Conservation (phyloP, 53 echinoderm and acorn worm species). For the Zoroaster sp. region DNA sequence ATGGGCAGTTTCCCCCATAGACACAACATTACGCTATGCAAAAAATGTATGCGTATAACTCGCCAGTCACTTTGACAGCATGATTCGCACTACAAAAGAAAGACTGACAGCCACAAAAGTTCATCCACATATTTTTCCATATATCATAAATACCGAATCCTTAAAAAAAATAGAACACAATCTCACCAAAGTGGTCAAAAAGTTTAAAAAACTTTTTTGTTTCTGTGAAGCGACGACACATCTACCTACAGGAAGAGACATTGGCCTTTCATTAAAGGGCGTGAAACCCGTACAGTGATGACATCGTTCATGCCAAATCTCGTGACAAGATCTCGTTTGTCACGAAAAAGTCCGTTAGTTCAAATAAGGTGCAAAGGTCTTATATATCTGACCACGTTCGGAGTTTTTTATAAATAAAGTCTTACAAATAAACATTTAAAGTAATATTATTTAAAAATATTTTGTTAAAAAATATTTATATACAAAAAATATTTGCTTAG, state of each 20-base stretch:
- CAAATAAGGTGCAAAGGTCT: slow-evolving; percentile 2
- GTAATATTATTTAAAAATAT: neutral
- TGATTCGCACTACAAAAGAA: neutral
- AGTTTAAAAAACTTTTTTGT: slow-evolving; percentile 48
- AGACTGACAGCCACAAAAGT: neutral
- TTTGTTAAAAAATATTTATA: neutral
- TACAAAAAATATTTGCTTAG: neutral
- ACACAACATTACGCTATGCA: neutral
- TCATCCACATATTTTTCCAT: neutral
- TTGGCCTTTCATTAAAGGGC: slow-evolving; percentile 38
- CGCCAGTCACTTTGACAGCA: neutral
- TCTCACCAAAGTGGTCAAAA: slow-evolving; percentile 50
- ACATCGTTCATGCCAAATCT: slow-evolving; percentile 45
- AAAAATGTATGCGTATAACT: neutral
- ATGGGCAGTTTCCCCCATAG: slow-evolving; percentile 5
- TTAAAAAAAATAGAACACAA: slow-evolving; percentile 16
- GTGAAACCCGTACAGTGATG: slow-evolving; percentile 67
- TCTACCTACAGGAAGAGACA: slow-evolving; percentile 59
- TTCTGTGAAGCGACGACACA: slow-evolving; percentile 45
- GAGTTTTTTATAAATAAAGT: neutral
- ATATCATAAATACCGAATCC: neutral
- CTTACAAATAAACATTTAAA: neutral
- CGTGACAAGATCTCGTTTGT: slow-evolving; percentile 38
- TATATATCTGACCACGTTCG: neutral
- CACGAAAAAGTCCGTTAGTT: slow-evolving; percentile 32